These are phyloP conservation scores for Tromatobia lineatoria DNA, from an alignment of 2,888 invertebrate species.

Conservation along the genomic window DNA sequence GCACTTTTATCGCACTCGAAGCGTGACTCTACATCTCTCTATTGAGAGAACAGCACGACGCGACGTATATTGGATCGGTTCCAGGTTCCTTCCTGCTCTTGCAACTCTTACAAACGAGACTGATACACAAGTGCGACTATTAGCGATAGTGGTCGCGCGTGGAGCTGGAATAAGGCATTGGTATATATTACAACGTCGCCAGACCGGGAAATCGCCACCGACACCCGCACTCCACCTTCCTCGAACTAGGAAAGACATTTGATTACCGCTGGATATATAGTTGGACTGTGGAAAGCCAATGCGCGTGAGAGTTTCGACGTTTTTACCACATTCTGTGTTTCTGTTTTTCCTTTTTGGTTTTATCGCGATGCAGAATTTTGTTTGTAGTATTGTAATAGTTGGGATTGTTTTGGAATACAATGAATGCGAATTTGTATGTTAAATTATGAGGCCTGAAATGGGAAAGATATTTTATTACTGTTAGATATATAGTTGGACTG, in stretches of 20 bases:
- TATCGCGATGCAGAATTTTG: no score
- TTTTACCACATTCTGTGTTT: no score
- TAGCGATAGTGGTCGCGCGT: conserved; percentile 8
- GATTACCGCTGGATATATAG: neutral
- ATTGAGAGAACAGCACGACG: neutral
- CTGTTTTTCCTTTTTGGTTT: no score
- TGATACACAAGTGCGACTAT: conserved; percentile 22
- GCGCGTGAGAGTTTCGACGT: neutral
- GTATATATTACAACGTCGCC: conserved; percentile 21
- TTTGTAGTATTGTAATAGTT: no score
- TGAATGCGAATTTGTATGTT: no score
- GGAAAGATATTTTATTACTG: no score
- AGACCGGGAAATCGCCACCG: neutral
- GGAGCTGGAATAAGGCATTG: conserved; percentile 17
- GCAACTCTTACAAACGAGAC: conserved; percentile 23
- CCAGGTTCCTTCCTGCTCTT: conserved; percentile 62
- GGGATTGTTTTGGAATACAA: no score
- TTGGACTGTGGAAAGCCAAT: neutral
- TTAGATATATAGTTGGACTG: no score
- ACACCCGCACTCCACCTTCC: conserved; percentile 9
- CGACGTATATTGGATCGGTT: conserved; percentile 59
- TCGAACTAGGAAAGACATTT: neutral
- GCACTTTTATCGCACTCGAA: neutral
- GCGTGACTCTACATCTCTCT: conserved; percentile 11
- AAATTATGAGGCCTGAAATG: no score